These are phyloP conservation scores for Caerostris darwini DNA, from an alignment of 1,140 invertebrate species.

Conservation along the genomic window DNA sequence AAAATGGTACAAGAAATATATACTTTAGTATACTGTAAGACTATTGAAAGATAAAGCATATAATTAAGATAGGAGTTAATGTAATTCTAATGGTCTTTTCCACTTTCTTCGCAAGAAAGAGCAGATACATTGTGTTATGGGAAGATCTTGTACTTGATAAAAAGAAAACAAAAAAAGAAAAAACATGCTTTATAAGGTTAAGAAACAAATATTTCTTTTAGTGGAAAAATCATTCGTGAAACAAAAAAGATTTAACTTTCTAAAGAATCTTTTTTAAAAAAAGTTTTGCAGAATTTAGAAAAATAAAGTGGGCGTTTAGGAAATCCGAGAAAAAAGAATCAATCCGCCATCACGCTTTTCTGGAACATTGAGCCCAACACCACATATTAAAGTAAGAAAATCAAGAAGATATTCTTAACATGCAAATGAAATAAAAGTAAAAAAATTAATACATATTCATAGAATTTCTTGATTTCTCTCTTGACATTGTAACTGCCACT, in stretches of 20 bases:
- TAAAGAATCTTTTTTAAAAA: neutral
- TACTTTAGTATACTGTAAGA: neutral
- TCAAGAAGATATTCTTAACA: slow-evolving; percentile 1
- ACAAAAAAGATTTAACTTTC: neutral
- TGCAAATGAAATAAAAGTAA: neutral
- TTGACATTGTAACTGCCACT: slow-evolving; percentile 43
- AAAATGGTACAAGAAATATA: too few species aligned
- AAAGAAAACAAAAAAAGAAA: neutral
- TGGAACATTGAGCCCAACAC: neutral
- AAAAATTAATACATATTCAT: slow-evolving; percentile 42
- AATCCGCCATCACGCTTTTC: slow-evolving; percentile 21
- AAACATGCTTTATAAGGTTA: too few species aligned
- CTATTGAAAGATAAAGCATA: neutral
- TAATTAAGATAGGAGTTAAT: neutral
- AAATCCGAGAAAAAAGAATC: neutral
- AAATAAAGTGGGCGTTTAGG: neutral
- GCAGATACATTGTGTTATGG: neutral
- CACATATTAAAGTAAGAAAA: neutral
- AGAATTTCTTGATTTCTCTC: neutral
- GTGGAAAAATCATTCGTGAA: neutral
- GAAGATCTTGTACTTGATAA: neutral
- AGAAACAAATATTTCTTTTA: neutral
- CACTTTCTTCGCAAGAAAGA: neutral
- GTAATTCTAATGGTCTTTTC: neutral
- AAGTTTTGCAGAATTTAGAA: neutral